These are phyloP conservation scores for Shargacucullia verbasci DNA, from an alignment of 2,888 invertebrate species.

Conservation along the genomic window DNA sequence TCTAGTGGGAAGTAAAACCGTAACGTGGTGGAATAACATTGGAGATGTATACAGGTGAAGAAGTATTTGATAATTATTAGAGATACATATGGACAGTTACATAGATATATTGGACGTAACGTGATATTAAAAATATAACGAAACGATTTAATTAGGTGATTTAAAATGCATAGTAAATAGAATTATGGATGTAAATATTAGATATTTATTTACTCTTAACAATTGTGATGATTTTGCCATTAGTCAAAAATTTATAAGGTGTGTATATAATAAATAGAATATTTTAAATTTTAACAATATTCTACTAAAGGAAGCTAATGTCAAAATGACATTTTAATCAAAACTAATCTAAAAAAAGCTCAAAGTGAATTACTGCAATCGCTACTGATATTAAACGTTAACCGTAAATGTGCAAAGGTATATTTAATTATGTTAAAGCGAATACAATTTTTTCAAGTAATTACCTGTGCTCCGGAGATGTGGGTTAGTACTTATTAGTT, in stretches of 20 bases:
- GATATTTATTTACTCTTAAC: slow-evolving; percentile 79
- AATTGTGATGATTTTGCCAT: slow-evolving; percentile 88
- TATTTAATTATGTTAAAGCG: slow-evolving; percentile 59
- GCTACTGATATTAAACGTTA: slow-evolving; percentile 57
- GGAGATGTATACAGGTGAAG: slow-evolving; percentile 69
- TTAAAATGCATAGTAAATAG: slow-evolving; percentile 68
- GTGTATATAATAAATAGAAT: slow-evolving; percentile 48
- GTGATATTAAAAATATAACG: slow-evolving; percentile 60
- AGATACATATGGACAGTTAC: slow-evolving; percentile 59
- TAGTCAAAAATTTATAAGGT: slow-evolving; percentile 79
- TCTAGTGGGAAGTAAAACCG: slow-evolving; percentile 64
- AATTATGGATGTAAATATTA: slow-evolving; percentile 55
- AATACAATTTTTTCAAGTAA: slow-evolving; percentile 56
- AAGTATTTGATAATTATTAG: slow-evolving; percentile 61
- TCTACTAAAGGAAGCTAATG: slow-evolving; percentile 72
- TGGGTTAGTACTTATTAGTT: slow-evolving; percentile 64
- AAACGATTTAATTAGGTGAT: slow-evolving; percentile 61
- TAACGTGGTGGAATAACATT: slow-evolving; percentile 63
- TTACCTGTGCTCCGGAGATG: slow-evolving; percentile 81
- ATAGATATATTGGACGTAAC: slow-evolving; percentile 55
- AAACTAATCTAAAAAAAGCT: slow-evolving; percentile 73
- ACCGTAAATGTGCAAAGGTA: slow-evolving; percentile 60
- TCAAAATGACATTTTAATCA: slow-evolving; percentile 62
- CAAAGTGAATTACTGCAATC: slow-evolving; percentile 65
- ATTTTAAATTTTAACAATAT: slow-evolving; percentile 54